These are phyloP conservation scores for Lottia gigantea DNA, from an alignment of 2,888 invertebrate species.

Conservation along the genomic window DNA sequence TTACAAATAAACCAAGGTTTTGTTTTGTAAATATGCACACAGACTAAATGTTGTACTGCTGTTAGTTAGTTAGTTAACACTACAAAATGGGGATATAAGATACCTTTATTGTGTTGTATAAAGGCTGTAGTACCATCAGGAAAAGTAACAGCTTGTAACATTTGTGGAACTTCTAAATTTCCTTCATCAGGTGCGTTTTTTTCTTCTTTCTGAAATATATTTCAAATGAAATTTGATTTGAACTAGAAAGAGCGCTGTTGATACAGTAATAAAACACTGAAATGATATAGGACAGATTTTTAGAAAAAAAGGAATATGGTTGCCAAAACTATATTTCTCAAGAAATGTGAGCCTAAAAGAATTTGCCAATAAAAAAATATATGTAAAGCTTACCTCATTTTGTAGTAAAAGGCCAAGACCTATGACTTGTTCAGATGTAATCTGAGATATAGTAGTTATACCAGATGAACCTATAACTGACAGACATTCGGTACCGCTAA, in stretches of 20 bases:
- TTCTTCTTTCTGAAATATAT: background rate
- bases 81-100: no score
- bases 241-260: no score
- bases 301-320: no score
- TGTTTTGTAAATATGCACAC: no score
- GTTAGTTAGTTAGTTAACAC: no score
- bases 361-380: background rate
- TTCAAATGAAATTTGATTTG: no score
- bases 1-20: no score
- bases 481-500: background rate
- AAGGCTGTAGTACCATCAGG: conserved; percentile 62
- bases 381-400: conserved; percentile 40
- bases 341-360: background rate
- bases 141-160: conserved; percentile 57
- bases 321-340: no score
- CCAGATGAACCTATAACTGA: background rate
- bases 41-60: no score
- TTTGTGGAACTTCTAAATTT: conserved; percentile 35
- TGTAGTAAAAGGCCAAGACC: conserved; percentile 38
- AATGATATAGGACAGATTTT: no score
- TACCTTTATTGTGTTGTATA: conserved; percentile 55
- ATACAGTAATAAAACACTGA: no score
- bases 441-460: background rate
- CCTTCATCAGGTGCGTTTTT: background rate
- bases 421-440: conserved; percentile 38